phyloP scores from a whole-genome alignment of 2,113 vertebrate species.

The Alexandromys fortis region DNA sequence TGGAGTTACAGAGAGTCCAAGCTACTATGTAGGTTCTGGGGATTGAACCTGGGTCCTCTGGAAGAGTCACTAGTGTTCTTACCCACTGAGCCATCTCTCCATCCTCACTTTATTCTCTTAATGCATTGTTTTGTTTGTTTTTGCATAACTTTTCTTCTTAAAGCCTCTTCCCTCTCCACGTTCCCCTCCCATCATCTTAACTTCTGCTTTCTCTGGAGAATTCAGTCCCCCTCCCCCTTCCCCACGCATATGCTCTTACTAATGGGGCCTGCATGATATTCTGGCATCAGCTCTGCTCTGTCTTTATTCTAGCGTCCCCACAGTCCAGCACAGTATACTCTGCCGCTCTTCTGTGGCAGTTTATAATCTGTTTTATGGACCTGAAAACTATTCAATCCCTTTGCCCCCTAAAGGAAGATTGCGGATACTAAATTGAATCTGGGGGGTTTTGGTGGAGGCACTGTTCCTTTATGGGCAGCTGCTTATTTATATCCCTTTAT shows the following conservation, averaged over 20 bases:
- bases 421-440: constrained; percentile 64
- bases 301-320: constrained; percentile 72
- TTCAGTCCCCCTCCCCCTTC: not conserved
- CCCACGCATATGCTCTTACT: constrained; percentile 29
- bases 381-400: constrained; percentile 55
- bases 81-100: not conserved
- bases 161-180: not conserved
- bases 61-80: not conserved
- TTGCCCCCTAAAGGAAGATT: constrained; percentile 52
- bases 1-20: not conserved
- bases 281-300: constrained; percentile 43
- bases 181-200: not conserved
- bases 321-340: constrained; percentile 50
- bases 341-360: constrained; percentile 62
- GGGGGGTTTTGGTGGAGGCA: constrained; percentile 25
- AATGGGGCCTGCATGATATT: not conserved
- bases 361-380: constrained; percentile 82
- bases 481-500: constrained; percentile 38
- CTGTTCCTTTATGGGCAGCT: not conserved
- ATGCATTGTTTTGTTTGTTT: not conserved
- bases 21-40: not conserved
- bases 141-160: not conserved
- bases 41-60: not conserved
- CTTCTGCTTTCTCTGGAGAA: not conserved
- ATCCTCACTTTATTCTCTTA: not conserved